Evolutionary conservation across 2,888 invertebrate genomes (phyloP), one percentile per base, ranked within the genome.

Genomic region (Balanococcus diminutus): DNA sequence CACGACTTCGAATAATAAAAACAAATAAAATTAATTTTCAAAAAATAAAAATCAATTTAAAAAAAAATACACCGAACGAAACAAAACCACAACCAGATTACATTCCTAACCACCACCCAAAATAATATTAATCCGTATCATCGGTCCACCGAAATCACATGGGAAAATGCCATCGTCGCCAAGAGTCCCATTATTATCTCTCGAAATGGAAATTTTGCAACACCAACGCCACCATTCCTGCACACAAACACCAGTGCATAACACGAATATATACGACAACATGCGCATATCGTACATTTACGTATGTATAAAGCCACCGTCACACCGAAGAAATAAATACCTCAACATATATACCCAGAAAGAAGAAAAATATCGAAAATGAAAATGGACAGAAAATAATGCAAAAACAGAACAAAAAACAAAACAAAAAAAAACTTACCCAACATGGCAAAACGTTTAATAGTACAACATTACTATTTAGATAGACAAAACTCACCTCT

Each of bases 401-500:
- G 56, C 4, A 11, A 61, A 61, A 67, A n/a, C n/a, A n/a, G n/a
- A 28, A 28, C 14, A 28, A 67, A 67, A 67, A 79, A 51, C 4
- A 19, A 51, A 56, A 82, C 56, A 79, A 85, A 85, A 79, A 85
- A 85, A 75, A 85, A 85, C 75, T 84, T 85, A 85, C 85, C 85
- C 85, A 46, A 16, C 8, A 19, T 36, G 0, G 36, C 75, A 79
- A 67, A 79, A 79, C 19, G 2, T 46, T 46, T 46, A 46, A 2
- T 6, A 36, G 28, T 32, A 83, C 32, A n/a, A n/a, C n/a, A n/a
- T n/a, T 61, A 32, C 42, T 22, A 25, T n/a, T 46, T 22, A 82
- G 28, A 84, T 39, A 84, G 72, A 85, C 16, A 84, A 84, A 79
- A 85, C 85, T 85, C 85, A 85, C 85, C 85, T 85, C 79, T 79